Evolutionary conservation across 2,888 invertebrate species (phyloP).

Genomic region (Spicauda simplicius): DNA sequence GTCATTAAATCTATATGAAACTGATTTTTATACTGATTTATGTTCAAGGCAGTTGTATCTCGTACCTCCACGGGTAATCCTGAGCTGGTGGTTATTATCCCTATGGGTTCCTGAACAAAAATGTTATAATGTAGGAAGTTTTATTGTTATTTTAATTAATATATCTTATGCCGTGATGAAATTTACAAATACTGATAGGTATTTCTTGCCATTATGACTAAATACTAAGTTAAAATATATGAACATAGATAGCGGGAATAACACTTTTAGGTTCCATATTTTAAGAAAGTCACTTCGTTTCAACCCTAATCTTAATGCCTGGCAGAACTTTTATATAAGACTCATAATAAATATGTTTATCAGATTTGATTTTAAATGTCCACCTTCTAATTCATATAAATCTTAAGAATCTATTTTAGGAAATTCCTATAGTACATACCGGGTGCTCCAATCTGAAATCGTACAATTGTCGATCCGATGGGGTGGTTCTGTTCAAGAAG

Average conservation of each 20-base stretch:
- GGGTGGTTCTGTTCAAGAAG: slow-evolving; percentile 46
- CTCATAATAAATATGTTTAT: too few species aligned
- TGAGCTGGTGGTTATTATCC: slow-evolving; percentile 64
- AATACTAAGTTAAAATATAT: too few species aligned
- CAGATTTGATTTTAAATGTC: too few species aligned
- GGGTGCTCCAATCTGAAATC: slow-evolving; percentile 55
- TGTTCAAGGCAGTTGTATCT: slow-evolving; percentile 90
- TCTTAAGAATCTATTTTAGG: slow-evolving; percentile 14
- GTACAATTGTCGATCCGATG: slow-evolving; percentile 51
- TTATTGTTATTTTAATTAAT: too few species aligned
- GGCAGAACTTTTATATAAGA: too few species aligned
- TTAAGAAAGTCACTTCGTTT: too few species aligned
- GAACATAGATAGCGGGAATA: too few species aligned
- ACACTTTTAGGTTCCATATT: too few species aligned
- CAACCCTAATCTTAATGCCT: too few species aligned
- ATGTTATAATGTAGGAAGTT: background rate
- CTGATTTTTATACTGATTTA: slow-evolving; percentile 66
- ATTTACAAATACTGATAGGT: too few species aligned
- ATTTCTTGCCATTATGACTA: too few species aligned
- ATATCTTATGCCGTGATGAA: too few species aligned
- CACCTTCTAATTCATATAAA: background rate
- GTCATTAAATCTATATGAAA: slow-evolving; percentile 64
- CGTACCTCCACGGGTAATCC: slow-evolving; percentile 91
- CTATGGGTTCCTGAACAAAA: slow-evolving; percentile 70
- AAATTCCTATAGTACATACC: slow-evolving; percentile 43